Evolutionary conservation across 2,113 vertebrate species (phyloP).

Genomic region (Scortum barcoo): DNA sequence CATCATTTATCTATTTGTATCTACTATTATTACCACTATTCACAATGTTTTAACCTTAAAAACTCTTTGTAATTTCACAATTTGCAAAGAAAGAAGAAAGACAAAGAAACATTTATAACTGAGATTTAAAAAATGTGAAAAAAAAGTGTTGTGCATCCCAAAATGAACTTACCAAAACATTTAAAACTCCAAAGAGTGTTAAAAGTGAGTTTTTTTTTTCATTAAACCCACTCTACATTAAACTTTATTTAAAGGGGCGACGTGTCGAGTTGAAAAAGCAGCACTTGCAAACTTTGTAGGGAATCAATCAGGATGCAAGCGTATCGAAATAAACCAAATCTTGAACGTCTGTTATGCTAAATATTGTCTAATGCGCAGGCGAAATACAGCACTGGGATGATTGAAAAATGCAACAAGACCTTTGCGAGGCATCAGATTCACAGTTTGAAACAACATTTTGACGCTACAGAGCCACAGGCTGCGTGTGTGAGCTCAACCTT

Average conservation of each 20-base stretch:
- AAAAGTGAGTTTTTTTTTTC: not conserved
- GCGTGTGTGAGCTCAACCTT: not conserved
- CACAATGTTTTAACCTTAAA: no score
- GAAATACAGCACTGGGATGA: no score
- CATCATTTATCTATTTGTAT: no score
- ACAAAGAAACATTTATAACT: no score
- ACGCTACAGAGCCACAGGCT: not conserved
- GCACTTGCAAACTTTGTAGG: no score
- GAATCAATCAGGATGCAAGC: not conserved
- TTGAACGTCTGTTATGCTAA: not conserved
- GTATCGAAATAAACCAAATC: not conserved
- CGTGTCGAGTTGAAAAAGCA: not conserved
- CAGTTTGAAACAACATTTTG: not conserved
- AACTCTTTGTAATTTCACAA: no score
- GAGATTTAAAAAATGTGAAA: no score
- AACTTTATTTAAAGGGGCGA: not conserved
- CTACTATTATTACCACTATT: no score
- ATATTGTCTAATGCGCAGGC: not conserved
- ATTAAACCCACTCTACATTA: not conserved
- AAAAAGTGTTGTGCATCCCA: not conserved
- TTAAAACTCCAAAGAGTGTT: no score
- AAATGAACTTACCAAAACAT: no score
- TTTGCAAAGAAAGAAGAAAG: no score
- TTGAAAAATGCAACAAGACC: not conserved
- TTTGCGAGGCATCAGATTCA: not conserved